Evolutionary conservation across 2,113 vertebrate genomes (phyloP), one percentile per base, ranked within the genome.

Genomic region (Phylloscopus whistleri): DNA sequence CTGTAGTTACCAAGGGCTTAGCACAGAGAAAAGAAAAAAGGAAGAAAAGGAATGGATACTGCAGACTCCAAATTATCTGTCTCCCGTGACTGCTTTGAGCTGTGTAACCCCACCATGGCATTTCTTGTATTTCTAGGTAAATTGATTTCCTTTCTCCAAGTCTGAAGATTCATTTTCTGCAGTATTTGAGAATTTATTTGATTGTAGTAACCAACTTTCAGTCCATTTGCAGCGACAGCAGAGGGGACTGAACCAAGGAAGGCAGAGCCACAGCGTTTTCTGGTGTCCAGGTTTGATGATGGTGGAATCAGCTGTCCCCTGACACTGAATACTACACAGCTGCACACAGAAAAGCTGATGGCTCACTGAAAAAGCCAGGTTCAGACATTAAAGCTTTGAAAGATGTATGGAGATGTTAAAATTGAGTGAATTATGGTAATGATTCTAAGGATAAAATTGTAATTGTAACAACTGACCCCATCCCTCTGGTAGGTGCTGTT

Each of bases 181-280:
- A 51, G 17, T 46, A 48, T 46, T 62, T 69, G 44, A 70, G 43
- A 83, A 58, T 9, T 21, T 16, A 66, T 49, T 77, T 69, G 37
- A 30, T 37, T 70, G 13, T 23, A 33, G 27, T 20, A 59, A 53
- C 7, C 44, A 48, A 3, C 8, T 44, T 79, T 16, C 59, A 60
- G 74, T 46, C 10, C 7, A 13, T 72, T 91, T 53, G 56, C 22
- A 30, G 22, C 15, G 49, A 26, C 31, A 77, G 41, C 46, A 83
- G 17, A 69, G n/a, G 8, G 26, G 27, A 64, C 43, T 0, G 0
- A 37, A 19, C 31, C 12, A 3, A 56, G 27, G 31, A 68, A 69
- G 23, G 21, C 27, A 87, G 51, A 79, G 22, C 18, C 51, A 35
- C 10, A 4, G 35, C 15, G 7, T 23, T 37, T 86, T 46, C 16